These are phyloP conservation scores for Theocolax elegans DNA, from an alignment of 1,140 invertebrate species.

Conservation along the genomic window DNA sequence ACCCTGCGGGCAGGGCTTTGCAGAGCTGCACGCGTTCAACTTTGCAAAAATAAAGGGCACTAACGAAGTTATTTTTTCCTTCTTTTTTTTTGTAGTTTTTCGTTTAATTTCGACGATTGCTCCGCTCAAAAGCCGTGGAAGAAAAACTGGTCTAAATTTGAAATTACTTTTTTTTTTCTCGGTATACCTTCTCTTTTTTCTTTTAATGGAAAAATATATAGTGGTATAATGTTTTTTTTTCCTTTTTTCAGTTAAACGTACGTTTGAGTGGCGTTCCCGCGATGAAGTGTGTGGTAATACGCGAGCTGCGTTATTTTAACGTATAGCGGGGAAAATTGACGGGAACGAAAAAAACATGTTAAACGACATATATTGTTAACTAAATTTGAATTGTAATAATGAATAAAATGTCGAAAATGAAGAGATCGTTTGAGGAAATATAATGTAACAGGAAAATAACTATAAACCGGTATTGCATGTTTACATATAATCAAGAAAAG, in stretches of 20 bases:
- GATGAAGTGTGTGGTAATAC: no score
- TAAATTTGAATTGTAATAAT: neutral
- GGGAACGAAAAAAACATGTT: no score
- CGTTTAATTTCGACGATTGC: neutral
- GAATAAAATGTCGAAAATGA: neutral
- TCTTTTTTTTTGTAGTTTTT: neutral
- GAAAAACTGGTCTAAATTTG: neutral
- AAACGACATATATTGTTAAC: no score
- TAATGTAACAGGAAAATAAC: neutral
- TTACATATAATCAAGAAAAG: no score
- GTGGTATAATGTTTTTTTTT: no score
- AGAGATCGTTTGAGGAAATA: neutral
- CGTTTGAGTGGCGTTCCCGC: no score
- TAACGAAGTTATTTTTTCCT: neutral
- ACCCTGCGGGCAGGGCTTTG: constrained; percentile 62
- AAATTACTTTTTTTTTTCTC: neutral
- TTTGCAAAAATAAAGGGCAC: no score
- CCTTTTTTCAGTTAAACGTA: no score
- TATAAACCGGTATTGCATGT: neutral
- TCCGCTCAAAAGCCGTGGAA: neutral
- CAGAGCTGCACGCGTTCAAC: no score
- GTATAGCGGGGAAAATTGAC: no score
- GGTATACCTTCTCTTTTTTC: neutral
- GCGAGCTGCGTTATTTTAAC: no score
- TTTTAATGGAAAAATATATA: no score